Percentiles rank a stretch among this genome's conserved stretches.
Evolutionary conservation across 2,888 invertebrate species (phyloP).

Genomic region (Eupithecia dodoneata): DNA sequence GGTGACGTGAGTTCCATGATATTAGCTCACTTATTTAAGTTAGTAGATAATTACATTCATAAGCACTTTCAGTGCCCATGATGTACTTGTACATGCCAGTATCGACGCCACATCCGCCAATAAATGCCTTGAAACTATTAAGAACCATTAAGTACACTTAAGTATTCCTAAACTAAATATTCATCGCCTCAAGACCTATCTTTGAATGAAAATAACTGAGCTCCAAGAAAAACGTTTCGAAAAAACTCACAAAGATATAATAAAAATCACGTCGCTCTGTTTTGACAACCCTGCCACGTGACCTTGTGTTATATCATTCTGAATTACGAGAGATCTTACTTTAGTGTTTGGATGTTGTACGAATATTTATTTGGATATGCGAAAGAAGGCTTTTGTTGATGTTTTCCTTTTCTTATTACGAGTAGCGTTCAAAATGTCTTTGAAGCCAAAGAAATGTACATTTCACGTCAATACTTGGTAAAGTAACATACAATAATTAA

Average conservation of each 20-base stretch:
- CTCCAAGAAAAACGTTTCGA: background rate
- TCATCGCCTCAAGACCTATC: background rate
- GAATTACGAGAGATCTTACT: constrained; percentile 16
- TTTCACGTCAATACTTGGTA: background rate
- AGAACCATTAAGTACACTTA: too few relatives aligned
- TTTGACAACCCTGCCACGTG: background rate
- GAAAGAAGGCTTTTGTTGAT: background rate
- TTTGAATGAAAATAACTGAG: background rate
- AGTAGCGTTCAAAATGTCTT: background rate
- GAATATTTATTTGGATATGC: constrained; percentile 19
- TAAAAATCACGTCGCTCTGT: background rate
- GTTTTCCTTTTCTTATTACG: background rate
- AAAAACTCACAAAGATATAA: background rate
- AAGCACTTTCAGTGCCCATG: too few relatives aligned
- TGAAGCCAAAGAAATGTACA: background rate
- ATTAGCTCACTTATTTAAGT: too few relatives aligned
- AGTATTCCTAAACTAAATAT: background rate
- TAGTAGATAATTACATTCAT: too few relatives aligned
- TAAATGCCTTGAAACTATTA: too few relatives aligned
- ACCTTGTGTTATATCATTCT: constrained; percentile 17
- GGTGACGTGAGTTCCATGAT: too few relatives aligned
- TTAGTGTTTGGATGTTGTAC: constrained; percentile 14
- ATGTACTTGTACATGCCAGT: too few relatives aligned
- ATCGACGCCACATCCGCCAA: too few relatives aligned
- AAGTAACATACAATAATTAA: background rate